A percentile compares a stretch with the other conserved stretches of the same genome.
Conservation (phyloP, 2,888 invertebrate species). For the Muscina levida region DNA sequence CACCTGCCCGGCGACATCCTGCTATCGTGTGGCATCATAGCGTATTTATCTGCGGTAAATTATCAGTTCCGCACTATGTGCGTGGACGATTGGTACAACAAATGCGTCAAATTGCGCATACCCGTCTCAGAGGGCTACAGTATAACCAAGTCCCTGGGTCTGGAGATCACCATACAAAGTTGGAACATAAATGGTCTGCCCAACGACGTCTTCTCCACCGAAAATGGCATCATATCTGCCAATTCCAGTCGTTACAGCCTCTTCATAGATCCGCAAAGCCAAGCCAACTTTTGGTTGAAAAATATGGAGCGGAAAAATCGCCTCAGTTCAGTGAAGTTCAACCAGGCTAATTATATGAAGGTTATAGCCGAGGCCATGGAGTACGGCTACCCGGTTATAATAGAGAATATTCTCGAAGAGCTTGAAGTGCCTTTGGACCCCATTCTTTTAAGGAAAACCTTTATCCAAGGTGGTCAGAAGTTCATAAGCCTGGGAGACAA, state of each 20-base stretch:
- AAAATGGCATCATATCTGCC: constrained; percentile 91
- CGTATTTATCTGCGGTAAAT: constrained; percentile 93
- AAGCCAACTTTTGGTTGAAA: constrained; percentile 95
- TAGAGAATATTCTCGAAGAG: constrained; percentile 92
- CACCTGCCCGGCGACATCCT: constrained; percentile 94
- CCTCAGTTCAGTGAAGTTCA: constrained; percentile 77
- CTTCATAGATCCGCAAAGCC: constrained; percentile 95
- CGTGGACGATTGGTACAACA: constrained; percentile 87
- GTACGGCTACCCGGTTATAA: constrained; percentile 87
- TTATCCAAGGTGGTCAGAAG: constrained; percentile 87
- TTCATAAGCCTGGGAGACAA: constrained; percentile 93
- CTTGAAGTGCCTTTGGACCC: constrained; percentile 93
- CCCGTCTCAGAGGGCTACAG: constrained; percentile 88
- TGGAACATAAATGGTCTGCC: constrained; percentile 94
- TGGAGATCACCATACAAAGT: constrained; percentile 86
- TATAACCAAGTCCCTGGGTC: constrained; percentile 88
- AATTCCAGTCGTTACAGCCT: constrained; percentile 93
- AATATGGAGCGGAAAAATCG: constrained; percentile 86
- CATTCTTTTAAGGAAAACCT: constrained; percentile 88
- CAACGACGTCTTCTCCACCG: constrained; percentile 90
- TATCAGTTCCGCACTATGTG: constrained; percentile 83
- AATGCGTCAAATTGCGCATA: constrained; percentile 85
- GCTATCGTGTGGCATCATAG: constrained; percentile 92
- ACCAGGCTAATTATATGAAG: constrained; percentile 79
- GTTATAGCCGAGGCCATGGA: constrained; percentile 85